Evolutionary conservation across 2,797 vertebrate genomes (phyloP).

Genomic region (Lepidocolaptes lacrymiger): DNA sequence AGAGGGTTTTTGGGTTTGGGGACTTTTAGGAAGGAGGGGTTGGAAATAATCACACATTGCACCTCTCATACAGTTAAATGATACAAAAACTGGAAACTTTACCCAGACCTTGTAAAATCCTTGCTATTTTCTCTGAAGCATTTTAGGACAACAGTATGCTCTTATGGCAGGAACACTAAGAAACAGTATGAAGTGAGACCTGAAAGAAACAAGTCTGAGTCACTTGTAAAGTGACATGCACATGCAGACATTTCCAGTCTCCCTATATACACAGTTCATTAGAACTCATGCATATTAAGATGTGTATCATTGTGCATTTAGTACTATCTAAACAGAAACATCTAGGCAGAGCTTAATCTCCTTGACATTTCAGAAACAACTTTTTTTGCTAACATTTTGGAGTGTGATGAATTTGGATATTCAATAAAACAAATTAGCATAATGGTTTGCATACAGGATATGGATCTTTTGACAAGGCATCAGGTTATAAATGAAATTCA

Average conservation of each 20-base stretch:
- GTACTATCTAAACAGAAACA: background rate
- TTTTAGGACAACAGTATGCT: background rate
- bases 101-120: background rate
- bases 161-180: background rate
- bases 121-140: background rate
- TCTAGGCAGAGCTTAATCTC: background rate
- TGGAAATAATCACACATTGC: background rate
- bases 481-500: conserved; percentile 18
- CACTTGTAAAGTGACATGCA: background rate
- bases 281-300: background rate
- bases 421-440: conserved; percentile 10
- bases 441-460: background rate
- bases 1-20: background rate
- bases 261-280: background rate
- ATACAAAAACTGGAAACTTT: background rate
- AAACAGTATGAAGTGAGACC: background rate
- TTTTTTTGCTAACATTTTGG: background rate
- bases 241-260: background rate
- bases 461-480: background rate
- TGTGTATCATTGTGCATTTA: background rate
- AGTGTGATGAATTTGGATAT: background rate
- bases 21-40: background rate
- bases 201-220: background rate
- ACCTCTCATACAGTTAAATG: background rate
- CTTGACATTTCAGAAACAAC: background rate